Evolutionary conservation across 2,797 vertebrate genomes (phyloP), one percentile per base, ranked within the genome.

Genomic region (Trachops cirrhosus): DNA sequence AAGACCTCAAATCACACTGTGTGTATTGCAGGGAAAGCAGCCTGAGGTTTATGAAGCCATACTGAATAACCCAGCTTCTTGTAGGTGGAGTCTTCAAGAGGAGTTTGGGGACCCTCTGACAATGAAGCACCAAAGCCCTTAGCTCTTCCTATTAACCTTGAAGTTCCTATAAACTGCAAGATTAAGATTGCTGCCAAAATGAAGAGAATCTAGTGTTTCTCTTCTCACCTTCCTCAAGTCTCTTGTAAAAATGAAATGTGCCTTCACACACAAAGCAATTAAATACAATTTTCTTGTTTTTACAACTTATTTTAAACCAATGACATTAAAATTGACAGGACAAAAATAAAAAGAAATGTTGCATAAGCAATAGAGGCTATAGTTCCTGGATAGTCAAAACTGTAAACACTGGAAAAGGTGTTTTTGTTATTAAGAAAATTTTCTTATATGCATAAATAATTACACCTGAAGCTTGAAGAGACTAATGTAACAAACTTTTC

Each of bases 231-330:
- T 87, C 57, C 34, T 78, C 15, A 74, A 48, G 9, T 86, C 37
- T 52, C 54, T 32, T 83, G 9, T 41, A 91, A 89, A 11, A 73
- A 86, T 64, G 75, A 82, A 91, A 18, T 70, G 24, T 18, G 0
- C 77, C 32, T 82, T 86, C 59, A 82, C 18, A 54, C 10, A 85
- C 21, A 29, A 44, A 75, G 59, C 29, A 95, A 96, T 34, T 91
- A 89, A 92, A 88, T 39, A 34, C 19, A 80, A 39, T 75, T 84
- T 67, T 75, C 48, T 44, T 77, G 39, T 77, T 93, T 84, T n/a
- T 85, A 78, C 3, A 8, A 70, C 95, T 97, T 97, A 95, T 96
- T 96, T 93, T 93, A 74, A 93, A 85, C 77, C 90, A 59, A 94
- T 34, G 18, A 83, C 70, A 46, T 86, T 86, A 87, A 93, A 93